These are phyloP conservation scores for Anthopleura xanthogrammica DNA, from an alignment of 92 coral and sea anemone genomes.

Conservation along the genomic window DNA sequence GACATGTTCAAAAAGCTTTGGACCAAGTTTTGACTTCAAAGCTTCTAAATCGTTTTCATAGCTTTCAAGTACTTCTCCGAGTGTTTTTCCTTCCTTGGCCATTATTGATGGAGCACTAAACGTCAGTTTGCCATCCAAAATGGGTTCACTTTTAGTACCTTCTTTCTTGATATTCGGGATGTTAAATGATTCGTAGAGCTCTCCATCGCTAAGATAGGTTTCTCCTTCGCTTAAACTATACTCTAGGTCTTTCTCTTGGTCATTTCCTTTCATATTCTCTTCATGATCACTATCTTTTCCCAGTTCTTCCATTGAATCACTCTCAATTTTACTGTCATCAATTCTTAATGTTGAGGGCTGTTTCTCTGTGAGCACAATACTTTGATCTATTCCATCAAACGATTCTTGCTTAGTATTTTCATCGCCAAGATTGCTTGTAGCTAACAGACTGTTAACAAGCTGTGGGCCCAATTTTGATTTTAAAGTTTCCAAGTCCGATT, in stretches of 20 bases:
- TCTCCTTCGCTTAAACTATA: not conserved
- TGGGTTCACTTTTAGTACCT: not conserved
- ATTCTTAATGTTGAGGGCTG: not conserved
- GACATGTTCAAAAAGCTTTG: constrained; percentile 10
- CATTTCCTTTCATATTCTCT: not conserved
- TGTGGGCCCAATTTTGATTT: constrained; percentile 52
- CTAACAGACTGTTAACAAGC: constrained; percentile 23
- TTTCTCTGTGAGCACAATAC: not conserved
- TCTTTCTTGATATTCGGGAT: not conserved
- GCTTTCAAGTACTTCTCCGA: constrained; percentile 44
- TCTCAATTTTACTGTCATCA: not conserved
- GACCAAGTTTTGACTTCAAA: constrained; percentile 47
- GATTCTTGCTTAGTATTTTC: not conserved
- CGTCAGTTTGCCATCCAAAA: not conserved
- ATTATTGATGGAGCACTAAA: constrained; percentile 39
- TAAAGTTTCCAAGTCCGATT: constrained; percentile 46
- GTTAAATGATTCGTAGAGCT: not conserved
- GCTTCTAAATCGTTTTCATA: constrained; percentile 40
- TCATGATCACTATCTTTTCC: not conserved
- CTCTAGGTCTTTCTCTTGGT: not conserved
- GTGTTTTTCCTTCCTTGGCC: constrained; percentile 45
- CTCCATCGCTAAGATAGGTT: not conserved
- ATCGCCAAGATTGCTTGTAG: not conserved
- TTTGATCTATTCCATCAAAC: not conserved
- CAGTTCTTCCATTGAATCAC: not conserved